These are phyloP conservation scores for Alviniconcha strummeri DNA, from an alignment of 2,888 invertebrate species.

Conservation along the genomic window DNA sequence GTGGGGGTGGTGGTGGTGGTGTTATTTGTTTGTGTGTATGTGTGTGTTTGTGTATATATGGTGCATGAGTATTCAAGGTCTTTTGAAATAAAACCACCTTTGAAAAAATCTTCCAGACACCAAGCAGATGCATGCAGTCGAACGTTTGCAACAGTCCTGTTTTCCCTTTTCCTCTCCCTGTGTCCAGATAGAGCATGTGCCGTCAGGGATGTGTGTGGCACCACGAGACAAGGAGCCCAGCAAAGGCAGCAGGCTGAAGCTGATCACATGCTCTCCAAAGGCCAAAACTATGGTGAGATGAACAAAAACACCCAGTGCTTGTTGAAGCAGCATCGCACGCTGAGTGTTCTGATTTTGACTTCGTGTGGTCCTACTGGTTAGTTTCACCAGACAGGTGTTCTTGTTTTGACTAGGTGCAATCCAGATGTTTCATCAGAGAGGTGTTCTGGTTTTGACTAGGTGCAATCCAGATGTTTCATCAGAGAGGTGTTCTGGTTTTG, in stretches of 20 bases:
- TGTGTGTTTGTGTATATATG: too few relatives aligned
- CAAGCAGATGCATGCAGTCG: too few relatives aligned
- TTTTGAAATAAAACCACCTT: too few relatives aligned
- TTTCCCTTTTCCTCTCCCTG: too few relatives aligned
- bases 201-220: constrained; percentile 16
- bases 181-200: constrained; percentile 18
- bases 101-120: too few relatives aligned
- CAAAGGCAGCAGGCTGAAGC: constrained; percentile 18
- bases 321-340: background rate
- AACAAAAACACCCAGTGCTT: background rate
- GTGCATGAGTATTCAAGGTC: too few relatives aligned
- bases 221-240: constrained; percentile 19
- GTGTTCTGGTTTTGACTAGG: background rate
- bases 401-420: too few relatives aligned
- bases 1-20: background rate
- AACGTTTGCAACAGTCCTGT: too few relatives aligned
- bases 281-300: constrained; percentile 8
- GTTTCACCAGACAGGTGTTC: background rate
- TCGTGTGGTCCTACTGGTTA: background rate
- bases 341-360: background rate
- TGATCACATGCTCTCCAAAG: background rate
- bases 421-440: background rate
- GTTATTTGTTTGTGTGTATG: too few relatives aligned
- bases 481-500: too few relatives aligned
- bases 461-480: background rate